phyloP scores from a whole-genome alignment of 2,113 vertebrate genomes.

The Sterna hirundo region DNA sequence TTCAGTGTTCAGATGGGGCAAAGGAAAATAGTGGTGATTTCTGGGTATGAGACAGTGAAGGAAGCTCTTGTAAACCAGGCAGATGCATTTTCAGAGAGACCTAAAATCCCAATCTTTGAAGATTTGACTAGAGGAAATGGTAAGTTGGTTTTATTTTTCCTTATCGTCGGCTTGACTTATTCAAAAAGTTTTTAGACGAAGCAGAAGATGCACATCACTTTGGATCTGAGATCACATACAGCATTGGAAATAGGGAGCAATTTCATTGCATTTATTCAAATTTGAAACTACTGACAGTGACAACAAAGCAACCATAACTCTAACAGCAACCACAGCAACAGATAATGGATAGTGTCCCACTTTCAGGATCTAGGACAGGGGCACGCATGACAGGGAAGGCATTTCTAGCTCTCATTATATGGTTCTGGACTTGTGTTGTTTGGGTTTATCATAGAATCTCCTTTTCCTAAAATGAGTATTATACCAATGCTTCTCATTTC shows the following conservation, averaged over 20 bases:
- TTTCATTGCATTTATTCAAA: not conserved
- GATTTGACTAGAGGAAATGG: conserved; percentile 50
- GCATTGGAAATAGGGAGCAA: not conserved
- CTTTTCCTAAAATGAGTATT: not conserved
- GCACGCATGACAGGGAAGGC: not conserved
- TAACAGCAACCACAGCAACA: not conserved
- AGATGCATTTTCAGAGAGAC: conserved; percentile 67
- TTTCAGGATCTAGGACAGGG: not conserved
- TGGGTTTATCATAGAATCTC: not conserved
- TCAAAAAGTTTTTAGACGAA: not conserved
- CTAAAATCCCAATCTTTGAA: conserved; percentile 56
- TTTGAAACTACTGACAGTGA: not conserved
- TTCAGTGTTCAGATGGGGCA: conserved; percentile 51
- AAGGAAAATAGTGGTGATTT: conserved; percentile 62
- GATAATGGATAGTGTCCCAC: not conserved
- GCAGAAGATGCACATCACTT: not conserved
- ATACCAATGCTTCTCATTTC: not conserved
- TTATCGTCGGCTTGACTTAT: not conserved
- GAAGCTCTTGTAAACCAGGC: conserved; percentile 68
- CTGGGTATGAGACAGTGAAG: conserved; percentile 72
- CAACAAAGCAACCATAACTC: not conserved
- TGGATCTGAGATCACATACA: not conserved
- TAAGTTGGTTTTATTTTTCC: not conserved
- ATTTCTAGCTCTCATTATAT: not conserved
- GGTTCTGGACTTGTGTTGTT: not conserved